Base-by-base conservation (phyloP, 2,113 vertebrate genomes). In the Sinocyclocheilus anophthalmus region DNA sequence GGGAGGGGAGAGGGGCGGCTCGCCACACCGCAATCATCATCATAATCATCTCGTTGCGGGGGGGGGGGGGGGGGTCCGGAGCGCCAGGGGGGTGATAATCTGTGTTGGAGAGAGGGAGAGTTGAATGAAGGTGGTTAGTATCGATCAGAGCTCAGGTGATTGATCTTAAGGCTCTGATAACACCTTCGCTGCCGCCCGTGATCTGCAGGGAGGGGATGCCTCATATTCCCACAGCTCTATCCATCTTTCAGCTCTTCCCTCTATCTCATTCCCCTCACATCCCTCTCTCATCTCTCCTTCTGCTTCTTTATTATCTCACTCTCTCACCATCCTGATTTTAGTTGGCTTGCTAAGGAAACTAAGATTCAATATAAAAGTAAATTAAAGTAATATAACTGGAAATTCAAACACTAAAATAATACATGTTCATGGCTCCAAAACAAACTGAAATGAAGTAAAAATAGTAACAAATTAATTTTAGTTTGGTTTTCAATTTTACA, bases 71-170 rank as follows among this genome's bases (percentile, higher is more conserved):
- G n/a, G 73, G 65, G 50, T 45, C 16, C 42, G 89, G 85, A 89
- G 90, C 88, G 86, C 88, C 13, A 61, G 50, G 84, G 86, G 88
- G 88, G 91, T 88, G 91, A 93, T 92, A 84, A 90, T 92, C 69
- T 87, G 87, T 92, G 88, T 90, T 90, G 91, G 90, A 91, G 91
- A 88, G 86, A 81, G 85, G 88, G 92, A 91, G 92, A 92, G 93
- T 93, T 88, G 91, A 87, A 85, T 79, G 75, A 53, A 12, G 89
- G 90, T 91, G 90, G 88, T 93, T 93, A 84, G 76, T 92, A 94
- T 95, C 18, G 92, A 94, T 94, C 90, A 88, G 89, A 81, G 24
- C 53, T 55, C 55, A 37, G 65, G 86, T 65, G 87, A 86, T 79
- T 79, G 85, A 87, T 83, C 63, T 85, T 83, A 85, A 81, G 57